phyloP scores from a whole-genome alignment of 2,888 invertebrate species.

The Rotaria magnacalcarata region DNA sequence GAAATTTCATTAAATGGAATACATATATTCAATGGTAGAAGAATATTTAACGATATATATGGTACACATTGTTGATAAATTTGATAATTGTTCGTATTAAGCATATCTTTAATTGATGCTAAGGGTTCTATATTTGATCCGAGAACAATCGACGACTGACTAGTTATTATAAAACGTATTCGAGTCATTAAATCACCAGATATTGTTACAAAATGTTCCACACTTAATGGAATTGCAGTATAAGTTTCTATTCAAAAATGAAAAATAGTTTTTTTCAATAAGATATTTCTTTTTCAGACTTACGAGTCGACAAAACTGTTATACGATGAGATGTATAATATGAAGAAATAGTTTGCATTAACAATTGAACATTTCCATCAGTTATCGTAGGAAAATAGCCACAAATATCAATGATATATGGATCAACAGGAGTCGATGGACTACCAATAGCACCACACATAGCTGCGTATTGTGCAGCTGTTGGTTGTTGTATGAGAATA shows the following conservation, averaged over 20 bases:
- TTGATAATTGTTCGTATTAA: neutral
- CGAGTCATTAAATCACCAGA: slow-evolving; percentile 1
- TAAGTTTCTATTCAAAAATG: neutral
- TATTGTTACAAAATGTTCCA: slow-evolving; percentile 16
- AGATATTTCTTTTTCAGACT: neutral
- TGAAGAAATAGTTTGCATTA: slow-evolving; percentile 6
- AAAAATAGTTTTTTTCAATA: too few species aligned
- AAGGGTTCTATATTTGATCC: slow-evolving; percentile 24
- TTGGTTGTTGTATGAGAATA: slow-evolving; percentile 8
- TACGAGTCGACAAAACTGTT: neutral
- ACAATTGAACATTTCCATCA: slow-evolving; percentile 23
- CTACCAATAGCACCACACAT: neutral
- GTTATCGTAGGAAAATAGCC: slow-evolving; percentile 5
- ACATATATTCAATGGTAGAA: slow-evolving; percentile 25
- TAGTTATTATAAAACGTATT: slow-evolving; percentile 28
- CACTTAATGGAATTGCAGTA: neutral
- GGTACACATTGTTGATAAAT: neutral
- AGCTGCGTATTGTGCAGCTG: slow-evolving; percentile 6
- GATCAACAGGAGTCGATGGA: neutral
- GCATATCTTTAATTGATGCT: neutral
- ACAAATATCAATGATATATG: slow-evolving; percentile 32
- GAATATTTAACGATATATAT: neutral
- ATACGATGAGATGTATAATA: neutral
- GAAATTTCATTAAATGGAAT: slow-evolving; percentile 14
- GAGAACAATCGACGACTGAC: neutral